A percentile compares a stretch with the other conserved stretches of the same genome.
These are phyloP conservation scores for Pseudonaja textilis DNA, from an alignment of 2,113 vertebrate genomes.

Conservation along the genomic window DNA sequence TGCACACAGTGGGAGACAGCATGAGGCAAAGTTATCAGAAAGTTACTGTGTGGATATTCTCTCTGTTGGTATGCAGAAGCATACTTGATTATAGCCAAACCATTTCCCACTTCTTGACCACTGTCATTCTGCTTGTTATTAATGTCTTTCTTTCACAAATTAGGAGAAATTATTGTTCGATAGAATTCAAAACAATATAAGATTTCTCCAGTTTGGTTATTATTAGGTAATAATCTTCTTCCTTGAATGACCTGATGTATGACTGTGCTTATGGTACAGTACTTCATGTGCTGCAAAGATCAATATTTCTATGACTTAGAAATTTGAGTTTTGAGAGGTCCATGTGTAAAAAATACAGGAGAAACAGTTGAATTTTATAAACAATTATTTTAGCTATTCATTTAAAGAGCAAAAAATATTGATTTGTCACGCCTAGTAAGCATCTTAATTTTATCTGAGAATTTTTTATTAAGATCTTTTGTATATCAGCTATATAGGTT, in stretches of 20 bases:
- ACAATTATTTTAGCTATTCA: background rate
- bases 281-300: background rate
- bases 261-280: background rate
- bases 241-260: background rate
- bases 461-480: background rate
- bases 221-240: background rate
- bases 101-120: conserved; percentile 18
- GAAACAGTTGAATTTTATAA: background rate
- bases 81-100: background rate
- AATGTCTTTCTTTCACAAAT: background rate
- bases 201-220: background rate
- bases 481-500: background rate
- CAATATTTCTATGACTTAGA: background rate
- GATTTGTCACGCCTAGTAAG: background rate
- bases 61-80: background rate
- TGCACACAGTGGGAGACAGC: conserved; percentile 16
- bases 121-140: conserved; percentile 24
- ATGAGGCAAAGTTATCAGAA: background rate
- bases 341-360: background rate
- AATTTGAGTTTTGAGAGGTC: background rate
- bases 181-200: background rate
- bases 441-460: background rate
- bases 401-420: background rate
- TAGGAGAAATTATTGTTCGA: background rate
- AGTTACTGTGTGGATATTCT: conserved; percentile 1